Conservation (phyloP, 2,888 invertebrate species). For the Thymelicus acteon region DNA sequence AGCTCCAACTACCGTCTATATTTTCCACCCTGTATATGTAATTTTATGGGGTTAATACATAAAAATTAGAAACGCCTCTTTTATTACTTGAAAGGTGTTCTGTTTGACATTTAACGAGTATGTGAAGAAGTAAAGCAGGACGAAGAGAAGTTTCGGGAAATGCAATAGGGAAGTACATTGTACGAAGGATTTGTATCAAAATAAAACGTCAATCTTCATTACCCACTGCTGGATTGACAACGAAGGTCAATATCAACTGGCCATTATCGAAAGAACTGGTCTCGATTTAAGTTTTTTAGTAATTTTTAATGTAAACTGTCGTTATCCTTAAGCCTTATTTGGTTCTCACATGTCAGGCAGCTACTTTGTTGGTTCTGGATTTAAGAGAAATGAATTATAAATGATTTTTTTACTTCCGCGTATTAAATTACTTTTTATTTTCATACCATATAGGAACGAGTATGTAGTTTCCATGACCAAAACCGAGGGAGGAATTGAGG, state of each 20-base stretch:
- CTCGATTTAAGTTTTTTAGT: constrained; percentile 54
- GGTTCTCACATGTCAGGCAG: constrained; percentile 59
- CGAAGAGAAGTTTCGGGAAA: constrained; percentile 5
- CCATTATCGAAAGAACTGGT: constrained; percentile 61
- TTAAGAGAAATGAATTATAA: constrained; percentile 25
- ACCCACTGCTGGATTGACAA: constrained; percentile 62
- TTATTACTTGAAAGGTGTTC: too few species aligned
- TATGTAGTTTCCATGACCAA: too few species aligned
- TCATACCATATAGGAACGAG: too few species aligned
- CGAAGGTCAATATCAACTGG: constrained; percentile 58
- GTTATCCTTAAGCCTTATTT: constrained; percentile 60
- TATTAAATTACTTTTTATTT: neutral
- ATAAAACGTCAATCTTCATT: constrained; percentile 64
- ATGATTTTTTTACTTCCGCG: neutral
- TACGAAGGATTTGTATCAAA: constrained; percentile 34
- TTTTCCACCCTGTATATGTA: too few species aligned
- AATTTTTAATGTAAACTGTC: constrained; percentile 57
- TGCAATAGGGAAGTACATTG: constrained; percentile 21
- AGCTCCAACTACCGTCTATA: too few species aligned
- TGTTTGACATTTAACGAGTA: too few species aligned
- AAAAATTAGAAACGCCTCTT: too few species aligned
- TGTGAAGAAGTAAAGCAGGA: too few species aligned
- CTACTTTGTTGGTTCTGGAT: constrained; percentile 45
- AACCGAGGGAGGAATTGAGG: too few species aligned
- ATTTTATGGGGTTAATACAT: too few species aligned